phyloP scores from a whole-genome alignment of 2,888 invertebrate genomes.

The Cenopis cana region DNA sequence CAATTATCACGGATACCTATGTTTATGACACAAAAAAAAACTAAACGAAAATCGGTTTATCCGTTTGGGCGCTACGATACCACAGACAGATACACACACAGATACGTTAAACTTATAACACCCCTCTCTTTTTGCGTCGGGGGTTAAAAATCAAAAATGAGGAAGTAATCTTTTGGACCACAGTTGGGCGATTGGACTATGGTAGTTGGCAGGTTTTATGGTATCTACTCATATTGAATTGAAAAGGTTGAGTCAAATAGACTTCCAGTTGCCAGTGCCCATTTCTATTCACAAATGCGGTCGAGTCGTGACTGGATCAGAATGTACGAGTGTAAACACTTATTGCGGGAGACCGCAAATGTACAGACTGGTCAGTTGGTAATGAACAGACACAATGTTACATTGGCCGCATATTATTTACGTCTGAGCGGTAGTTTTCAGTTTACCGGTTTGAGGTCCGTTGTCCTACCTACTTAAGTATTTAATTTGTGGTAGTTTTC shows the following conservation, averaged over 20 bases:
- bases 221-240: too few species aligned
- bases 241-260: not conserved
- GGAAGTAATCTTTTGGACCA: too few species aligned
- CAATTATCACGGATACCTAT: too few species aligned
- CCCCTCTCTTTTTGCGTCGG: too few species aligned
- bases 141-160: too few species aligned
- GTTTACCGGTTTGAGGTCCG: not conserved
- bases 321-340: conserved; percentile 52
- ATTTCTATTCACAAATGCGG: conserved; percentile 66
- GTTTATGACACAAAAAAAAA: too few species aligned
- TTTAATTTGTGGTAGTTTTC: not conserved
- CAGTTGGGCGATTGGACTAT: too few species aligned
- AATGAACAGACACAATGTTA: not conserved
- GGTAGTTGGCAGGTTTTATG: too few species aligned
- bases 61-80: too few species aligned
- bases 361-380: not conserved
- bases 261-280: conserved; percentile 48
- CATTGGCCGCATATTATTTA: not conserved
- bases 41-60: too few species aligned
- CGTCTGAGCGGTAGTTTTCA: not conserved
- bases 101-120: too few species aligned
- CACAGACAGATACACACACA: too few species aligned
- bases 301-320: conserved; percentile 70
- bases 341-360: conserved; percentile 17
- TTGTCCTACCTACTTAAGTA: not conserved